These are phyloP conservation scores for Sycophila texana DNA, from an alignment of 2,888 invertebrate species.

Conservation along the genomic window DNA sequence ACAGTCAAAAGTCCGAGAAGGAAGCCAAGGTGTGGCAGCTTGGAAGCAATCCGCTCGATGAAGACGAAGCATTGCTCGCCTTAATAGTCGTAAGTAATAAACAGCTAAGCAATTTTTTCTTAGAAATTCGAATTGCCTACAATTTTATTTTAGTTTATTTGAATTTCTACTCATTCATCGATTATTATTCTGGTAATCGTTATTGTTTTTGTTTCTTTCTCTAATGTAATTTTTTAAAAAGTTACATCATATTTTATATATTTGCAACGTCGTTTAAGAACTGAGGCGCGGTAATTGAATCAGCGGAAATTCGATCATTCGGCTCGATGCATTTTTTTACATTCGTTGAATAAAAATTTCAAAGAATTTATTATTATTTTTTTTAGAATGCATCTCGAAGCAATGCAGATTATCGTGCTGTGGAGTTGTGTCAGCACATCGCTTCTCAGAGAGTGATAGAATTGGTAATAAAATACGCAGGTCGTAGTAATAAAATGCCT, in stretches of 20 bases:
- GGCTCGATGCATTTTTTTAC: too few species aligned
- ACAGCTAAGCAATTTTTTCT: too few species aligned
- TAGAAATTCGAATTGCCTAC: too few species aligned
- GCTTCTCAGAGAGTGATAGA: slow-evolving; percentile 86
- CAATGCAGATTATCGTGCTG: slow-evolving; percentile 89
- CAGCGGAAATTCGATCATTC: too few species aligned
- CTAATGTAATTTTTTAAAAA: too few species aligned
- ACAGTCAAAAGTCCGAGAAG: slow-evolving; percentile 87
- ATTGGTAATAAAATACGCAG: slow-evolving; percentile 92
- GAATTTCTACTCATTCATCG: too few species aligned
- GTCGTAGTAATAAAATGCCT: slow-evolving; percentile 85
- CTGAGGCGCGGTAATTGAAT: too few species aligned
- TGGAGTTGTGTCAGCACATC: slow-evolving; percentile 90
- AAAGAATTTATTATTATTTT: slow-evolving; percentile 22
- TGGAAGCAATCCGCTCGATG: slow-evolving; percentile 80
- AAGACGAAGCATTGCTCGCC: slow-evolving; percentile 89
- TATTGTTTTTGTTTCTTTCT: too few species aligned
- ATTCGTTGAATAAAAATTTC: too few species aligned
- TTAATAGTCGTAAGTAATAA: slow-evolving; percentile 87
- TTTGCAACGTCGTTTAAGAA: too few species aligned
- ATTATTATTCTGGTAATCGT: background rate
- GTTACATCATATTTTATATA: too few species aligned
- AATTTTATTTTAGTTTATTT: too few species aligned
- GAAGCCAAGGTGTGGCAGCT: slow-evolving; percentile 86
- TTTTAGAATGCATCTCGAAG: slow-evolving; percentile 87